A percentile compares a stretch with the other conserved stretches of the same genome.
Conservation (phyloP, 2,797 vertebrate genomes). For the Rousettus madagascariensis region DNA sequence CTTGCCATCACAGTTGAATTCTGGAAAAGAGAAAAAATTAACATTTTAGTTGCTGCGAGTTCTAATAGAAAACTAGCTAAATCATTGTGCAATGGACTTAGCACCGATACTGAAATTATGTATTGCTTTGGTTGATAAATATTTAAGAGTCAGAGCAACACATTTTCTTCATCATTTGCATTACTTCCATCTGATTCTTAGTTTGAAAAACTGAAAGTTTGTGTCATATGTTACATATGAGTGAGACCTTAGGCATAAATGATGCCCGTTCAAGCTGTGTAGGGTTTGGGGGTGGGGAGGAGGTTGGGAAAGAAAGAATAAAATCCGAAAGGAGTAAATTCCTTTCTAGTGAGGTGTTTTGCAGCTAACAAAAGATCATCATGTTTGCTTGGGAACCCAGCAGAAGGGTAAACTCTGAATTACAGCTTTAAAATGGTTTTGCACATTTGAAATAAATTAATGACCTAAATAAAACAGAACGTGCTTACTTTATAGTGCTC, state of each 20-base stretch:
- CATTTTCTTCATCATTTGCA: constrained; percentile 82
- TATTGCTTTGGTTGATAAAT: constrained; percentile 82
- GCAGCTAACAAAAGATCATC: constrained; percentile 61
- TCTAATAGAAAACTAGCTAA: constrained; percentile 83
- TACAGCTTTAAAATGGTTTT: constrained; percentile 46
- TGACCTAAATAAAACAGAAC: constrained; percentile 37
- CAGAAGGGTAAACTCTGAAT: constrained; percentile 31
- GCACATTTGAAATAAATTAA: constrained; percentile 32
- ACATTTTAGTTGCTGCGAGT: constrained; percentile 85
- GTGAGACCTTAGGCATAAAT: constrained; percentile 78
- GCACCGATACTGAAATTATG: constrained; percentile 81
- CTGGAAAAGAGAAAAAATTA: constrained; percentile 86
- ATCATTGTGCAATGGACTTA: constrained; percentile 81
- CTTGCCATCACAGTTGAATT: constrained; percentile 91
- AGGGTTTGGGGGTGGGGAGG: constrained; percentile 42
- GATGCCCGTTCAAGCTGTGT: constrained; percentile 79
- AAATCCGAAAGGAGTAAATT: constrained; percentile 42
- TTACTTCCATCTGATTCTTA: constrained; percentile 81
- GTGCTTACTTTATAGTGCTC: constrained; percentile 86
- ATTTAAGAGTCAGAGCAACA: constrained; percentile 81
- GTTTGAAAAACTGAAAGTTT: constrained; percentile 79
- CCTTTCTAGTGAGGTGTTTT: constrained; percentile 44
- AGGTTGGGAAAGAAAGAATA: constrained; percentile 22
- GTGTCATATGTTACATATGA: constrained; percentile 80
- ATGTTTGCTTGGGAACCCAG: constrained; percentile 10